Conservation (phyloP, 1,140 invertebrate genomes). For the Teleogryllus occipitalis region DNA sequence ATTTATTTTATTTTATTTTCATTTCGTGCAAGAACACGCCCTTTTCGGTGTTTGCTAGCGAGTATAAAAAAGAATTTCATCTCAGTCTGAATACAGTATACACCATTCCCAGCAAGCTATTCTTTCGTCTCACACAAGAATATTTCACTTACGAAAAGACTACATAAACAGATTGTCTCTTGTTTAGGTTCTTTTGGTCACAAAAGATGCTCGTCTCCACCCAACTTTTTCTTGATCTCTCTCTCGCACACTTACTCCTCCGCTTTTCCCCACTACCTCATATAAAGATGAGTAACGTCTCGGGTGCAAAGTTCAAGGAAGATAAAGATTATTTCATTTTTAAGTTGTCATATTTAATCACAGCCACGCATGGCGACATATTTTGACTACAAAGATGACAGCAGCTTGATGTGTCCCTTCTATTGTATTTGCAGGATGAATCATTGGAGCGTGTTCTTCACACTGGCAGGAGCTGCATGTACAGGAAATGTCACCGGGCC, state of each 20-base stretch:
- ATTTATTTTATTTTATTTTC: too few relatives aligned
- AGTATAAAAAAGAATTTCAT: background rate
- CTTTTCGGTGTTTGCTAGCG: background rate
- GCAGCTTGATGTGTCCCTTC: too few relatives aligned
- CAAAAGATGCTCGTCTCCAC: background rate
- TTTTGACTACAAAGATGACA: too few relatives aligned
- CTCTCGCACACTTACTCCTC: background rate
- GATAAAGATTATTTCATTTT: background rate
- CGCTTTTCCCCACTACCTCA: background rate
- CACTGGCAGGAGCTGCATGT: too few relatives aligned
- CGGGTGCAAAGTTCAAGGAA: background rate
- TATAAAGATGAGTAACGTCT: background rate
- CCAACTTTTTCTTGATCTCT: background rate
- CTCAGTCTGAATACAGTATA: background rate
- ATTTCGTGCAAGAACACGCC: too few relatives aligned
- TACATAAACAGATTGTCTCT: background rate
- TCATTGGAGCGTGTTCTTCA: too few relatives aligned
- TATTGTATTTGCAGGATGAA: too few relatives aligned
- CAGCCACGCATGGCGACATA: too few relatives aligned
- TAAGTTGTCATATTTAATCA: background rate
- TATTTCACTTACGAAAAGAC: background rate
- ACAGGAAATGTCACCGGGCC: too few relatives aligned
- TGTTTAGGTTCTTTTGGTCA: background rate
- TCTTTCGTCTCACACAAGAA: background rate
- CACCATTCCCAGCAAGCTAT: background rate